Conservation (phyloP, 1,140 invertebrate genomes). For the Solenopsis invicta region DNA sequence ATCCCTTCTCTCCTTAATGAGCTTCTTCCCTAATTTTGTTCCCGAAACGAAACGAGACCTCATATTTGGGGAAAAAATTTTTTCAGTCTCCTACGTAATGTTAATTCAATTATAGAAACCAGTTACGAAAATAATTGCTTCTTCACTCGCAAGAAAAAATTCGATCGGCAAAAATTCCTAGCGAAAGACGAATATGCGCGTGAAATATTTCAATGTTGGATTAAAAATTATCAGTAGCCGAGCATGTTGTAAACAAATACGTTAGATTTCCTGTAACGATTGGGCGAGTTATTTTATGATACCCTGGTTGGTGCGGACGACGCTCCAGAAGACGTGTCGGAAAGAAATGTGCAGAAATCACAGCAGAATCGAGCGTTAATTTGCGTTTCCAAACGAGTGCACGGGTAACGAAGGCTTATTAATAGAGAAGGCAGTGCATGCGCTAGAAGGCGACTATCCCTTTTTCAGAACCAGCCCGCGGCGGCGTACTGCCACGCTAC, state of each 20-base stretch:
- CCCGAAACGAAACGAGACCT: neutral
- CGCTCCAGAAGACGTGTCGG: neutral
- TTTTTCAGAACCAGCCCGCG: constrained; percentile 65
- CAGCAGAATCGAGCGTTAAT: constrained; percentile 68
- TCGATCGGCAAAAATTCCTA: neutral
- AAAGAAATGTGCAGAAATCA: constrained; percentile 47
- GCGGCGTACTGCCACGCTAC: constrained; percentile 51
- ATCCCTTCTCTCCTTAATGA: neutral
- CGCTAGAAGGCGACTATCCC: constrained; percentile 63
- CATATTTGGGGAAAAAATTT: neutral
- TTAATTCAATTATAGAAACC: constrained; percentile 14
- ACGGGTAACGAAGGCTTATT: constrained; percentile 75
- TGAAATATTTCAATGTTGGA: neutral
- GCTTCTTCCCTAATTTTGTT: neutral
- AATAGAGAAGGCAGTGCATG: constrained; percentile 62
- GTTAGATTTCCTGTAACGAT: neutral
- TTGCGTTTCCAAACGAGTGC: constrained; percentile 71
- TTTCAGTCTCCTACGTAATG: neutral
- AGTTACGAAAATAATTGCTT: neutral
- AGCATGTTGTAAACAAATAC: neutral
- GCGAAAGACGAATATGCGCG: neutral
- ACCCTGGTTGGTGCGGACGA: neutral
- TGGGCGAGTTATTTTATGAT: neutral
- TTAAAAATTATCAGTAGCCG: neutral
- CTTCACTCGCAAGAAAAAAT: neutral